Conservation (phyloP, 2,797 vertebrate species). For the Chelon labrosus region DNA sequence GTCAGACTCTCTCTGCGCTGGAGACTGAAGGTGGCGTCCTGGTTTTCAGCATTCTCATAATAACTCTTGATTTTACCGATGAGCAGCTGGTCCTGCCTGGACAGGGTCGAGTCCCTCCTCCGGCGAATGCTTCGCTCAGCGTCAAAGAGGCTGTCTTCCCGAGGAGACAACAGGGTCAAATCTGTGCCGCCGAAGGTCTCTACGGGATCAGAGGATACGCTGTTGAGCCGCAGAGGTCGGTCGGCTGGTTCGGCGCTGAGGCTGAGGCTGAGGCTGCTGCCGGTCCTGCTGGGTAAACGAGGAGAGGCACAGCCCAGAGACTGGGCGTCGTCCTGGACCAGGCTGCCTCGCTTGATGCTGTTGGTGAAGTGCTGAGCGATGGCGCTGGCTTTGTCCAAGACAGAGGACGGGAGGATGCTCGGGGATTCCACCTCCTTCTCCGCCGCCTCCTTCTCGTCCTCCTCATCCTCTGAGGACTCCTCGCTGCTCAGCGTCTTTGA, state of each 20-base stretch:
- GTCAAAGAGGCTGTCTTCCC: slow-evolving; percentile 72
- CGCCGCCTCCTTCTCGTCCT: slow-evolving; percentile 71
- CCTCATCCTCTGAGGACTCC: slow-evolving; percentile 86
- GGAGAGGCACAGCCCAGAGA: slow-evolving; percentile 77
- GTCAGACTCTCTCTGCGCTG: slow-evolving; percentile 93
- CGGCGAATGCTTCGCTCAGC: slow-evolving; percentile 42
- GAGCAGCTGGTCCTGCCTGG: slow-evolving; percentile 89
- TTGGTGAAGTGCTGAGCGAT: slow-evolving; percentile 89
- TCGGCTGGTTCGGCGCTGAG: slow-evolving; percentile 75
- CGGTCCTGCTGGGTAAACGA: slow-evolving; percentile 76
- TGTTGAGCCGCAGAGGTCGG: slow-evolving; percentile 41
- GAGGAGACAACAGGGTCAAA: slow-evolving; percentile 47
- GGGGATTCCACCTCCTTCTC: slow-evolving; percentile 31
- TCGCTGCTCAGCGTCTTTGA: slow-evolving; percentile 87
- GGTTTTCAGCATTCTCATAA: slow-evolving; percentile 88
- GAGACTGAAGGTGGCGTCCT: slow-evolving; percentile 85
- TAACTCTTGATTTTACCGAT: slow-evolving; percentile 93
- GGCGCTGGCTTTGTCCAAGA: slow-evolving; percentile 90
- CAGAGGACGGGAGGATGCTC: slow-evolving; percentile 92
- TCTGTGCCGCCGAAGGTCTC: slow-evolving; percentile 55
- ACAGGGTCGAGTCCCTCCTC: slow-evolving; percentile 86
- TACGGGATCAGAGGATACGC: slow-evolving; percentile 47
- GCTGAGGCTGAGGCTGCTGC: slow-evolving; percentile 85
- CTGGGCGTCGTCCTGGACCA: slow-evolving; percentile 78
- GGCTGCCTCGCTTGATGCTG: slow-evolving; percentile 83